Base-by-base conservation (phyloP, 2,113 vertebrate genomes). In the Tragelaphus scriptus region DNA sequence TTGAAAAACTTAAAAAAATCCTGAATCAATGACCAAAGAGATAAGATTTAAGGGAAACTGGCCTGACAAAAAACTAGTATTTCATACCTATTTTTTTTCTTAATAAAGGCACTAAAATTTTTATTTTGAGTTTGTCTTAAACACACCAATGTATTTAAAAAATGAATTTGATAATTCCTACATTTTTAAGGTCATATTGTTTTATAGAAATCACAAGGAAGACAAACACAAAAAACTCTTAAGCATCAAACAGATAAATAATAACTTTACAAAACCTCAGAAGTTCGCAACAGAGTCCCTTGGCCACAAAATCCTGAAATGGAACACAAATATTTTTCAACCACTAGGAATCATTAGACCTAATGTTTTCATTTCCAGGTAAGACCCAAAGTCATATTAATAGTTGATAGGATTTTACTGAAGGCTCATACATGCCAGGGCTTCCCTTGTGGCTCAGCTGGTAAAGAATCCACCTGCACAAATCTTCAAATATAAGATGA, bases 111-210 rank as follows among this genome's bases (percentile, higher is more conserved):
- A 44, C 49, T 91, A 82, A 85, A 61, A 92, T 88, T 97, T 96
- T 95, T 94, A 97, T 96, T 95, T 88, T 97, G 80, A 94, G 95
- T 98, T 98, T 95, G 93, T 94, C 85, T 88, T 79, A 91, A 94
- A 85, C 9, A 93, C 88, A 96, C 95, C 80, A 97, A 97, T 98
- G 87, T 55, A 26, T 71, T 97, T 79, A 59, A 71, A 97, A 98
- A 98, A 96, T 65, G 30, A 95, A 98, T 94, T 97, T 94, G 16
- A 91, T 87, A 85, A 92, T 63, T 51, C 28, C 71, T 58, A 82
- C 13, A 89, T 85, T 13, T 94, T 71, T 85, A 80, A 84, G 51
- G 11, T 58, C 77, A 71, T 25, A 68, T 5, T 55, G 63, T 82
- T 95, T 95, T 79, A 49, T 14, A 68, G 49, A 94, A 61, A 88